Evolutionary conservation across 1,140 invertebrate genomes (phyloP).

Genomic region (Psix sp.): DNA sequence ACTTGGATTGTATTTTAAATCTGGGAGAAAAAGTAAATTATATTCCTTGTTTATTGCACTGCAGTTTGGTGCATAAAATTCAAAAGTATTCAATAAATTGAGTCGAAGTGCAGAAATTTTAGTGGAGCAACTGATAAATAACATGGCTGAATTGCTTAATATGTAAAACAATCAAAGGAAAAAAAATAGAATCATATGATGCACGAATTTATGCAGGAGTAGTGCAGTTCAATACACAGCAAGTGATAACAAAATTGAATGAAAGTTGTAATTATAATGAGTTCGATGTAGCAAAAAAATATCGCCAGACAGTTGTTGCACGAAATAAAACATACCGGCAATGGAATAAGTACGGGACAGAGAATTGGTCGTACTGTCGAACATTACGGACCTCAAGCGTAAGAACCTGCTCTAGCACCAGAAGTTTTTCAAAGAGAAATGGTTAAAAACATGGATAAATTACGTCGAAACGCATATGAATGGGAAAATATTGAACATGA

Average conservation of each 20-base stretch:
- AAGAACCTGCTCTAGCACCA: constrained; percentile 31
- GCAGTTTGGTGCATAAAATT: constrained; percentile 23
- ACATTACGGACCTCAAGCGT: constrained; percentile 45
- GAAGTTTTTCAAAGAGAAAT: constrained; percentile 4
- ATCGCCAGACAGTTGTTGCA: constrained; percentile 13
- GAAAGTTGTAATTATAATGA: constrained; percentile 7
- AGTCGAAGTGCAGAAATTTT: constrained; percentile 51
- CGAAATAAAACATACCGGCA: constrained; percentile 3
- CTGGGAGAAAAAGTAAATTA: constrained; percentile 31
- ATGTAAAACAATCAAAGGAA: constrained; percentile 65
- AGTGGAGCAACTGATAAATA: constrained; percentile 68
- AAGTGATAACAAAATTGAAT: constrained; percentile 8
- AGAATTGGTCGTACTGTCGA: constrained; percentile 14
- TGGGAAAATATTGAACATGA: constrained; percentile 3
- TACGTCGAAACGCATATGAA: constrained; percentile 12
- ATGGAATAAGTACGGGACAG: background rate
- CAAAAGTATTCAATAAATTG: constrained; percentile 17
- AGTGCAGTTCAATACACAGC: constrained; percentile 57
- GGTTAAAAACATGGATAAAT: constrained; percentile 13
- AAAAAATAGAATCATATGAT: constrained; percentile 65
- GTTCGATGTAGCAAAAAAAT: constrained; percentile 3
- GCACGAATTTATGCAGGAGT: constrained; percentile 57
- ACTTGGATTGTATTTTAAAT: constrained; percentile 28
- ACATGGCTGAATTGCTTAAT: constrained; percentile 65
- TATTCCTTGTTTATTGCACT: constrained; percentile 42